Conservation (phyloP, 2,888 invertebrate genomes). For the Andrena chrysosceles region DNA sequence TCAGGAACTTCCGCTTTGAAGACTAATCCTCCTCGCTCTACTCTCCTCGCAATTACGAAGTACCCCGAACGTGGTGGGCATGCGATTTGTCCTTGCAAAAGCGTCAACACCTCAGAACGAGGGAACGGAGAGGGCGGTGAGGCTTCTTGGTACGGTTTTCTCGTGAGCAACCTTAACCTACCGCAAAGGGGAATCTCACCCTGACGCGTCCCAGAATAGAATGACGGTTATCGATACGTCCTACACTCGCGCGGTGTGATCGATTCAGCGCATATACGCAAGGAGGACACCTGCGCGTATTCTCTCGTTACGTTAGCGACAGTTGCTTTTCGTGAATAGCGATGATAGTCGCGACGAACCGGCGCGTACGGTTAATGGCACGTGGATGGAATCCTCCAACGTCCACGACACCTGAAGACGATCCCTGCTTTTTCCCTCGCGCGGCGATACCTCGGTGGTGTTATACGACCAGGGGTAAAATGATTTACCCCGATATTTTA, state of each 20-base stretch:
- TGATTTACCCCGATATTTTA: conserved; percentile 14
- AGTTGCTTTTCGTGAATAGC: conserved; percentile 26
- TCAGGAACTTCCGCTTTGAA: conserved; percentile 19
- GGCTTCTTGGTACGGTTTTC: conserved; percentile 21
- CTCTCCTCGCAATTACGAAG: conserved; percentile 53
- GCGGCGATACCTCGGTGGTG: background rate
- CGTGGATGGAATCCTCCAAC: conserved; percentile 46
- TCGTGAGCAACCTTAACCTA: conserved; percentile 69
- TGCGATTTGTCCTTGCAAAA: conserved; percentile 60
- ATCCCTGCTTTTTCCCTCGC: background rate
- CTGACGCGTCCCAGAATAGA: conserved; percentile 42
- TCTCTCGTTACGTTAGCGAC: background rate
- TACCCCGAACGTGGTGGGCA: conserved; percentile 47
- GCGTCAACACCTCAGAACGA: conserved; percentile 15
- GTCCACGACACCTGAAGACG: conserved; percentile 13
- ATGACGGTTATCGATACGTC: conserved; percentile 35
- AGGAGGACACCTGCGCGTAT: background rate
- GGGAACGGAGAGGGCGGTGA: conserved; percentile 18
- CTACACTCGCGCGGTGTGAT: conserved; percentile 9
- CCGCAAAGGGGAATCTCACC: conserved; percentile 57
- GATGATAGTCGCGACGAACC: background rate
- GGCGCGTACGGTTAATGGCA: conserved; percentile 39
- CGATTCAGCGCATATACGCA: background rate
- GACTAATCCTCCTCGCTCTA: background rate
- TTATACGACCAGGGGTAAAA: background rate